Evolutionary conservation across 2,888 invertebrate species (phyloP).

Genomic region (Andricus quercusramuli): DNA sequence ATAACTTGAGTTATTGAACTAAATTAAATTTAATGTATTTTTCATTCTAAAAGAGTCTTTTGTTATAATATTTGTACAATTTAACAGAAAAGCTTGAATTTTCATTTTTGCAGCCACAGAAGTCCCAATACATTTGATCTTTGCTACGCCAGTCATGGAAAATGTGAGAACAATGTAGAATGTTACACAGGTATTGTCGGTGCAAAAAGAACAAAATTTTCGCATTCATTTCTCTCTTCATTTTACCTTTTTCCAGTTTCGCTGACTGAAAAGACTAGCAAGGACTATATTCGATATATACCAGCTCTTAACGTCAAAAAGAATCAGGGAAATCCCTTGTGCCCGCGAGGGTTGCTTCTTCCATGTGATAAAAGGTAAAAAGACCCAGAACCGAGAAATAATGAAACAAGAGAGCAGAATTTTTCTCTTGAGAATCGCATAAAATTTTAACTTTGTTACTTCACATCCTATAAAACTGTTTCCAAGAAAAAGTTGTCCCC

Average conservation of each 20-base stretch:
- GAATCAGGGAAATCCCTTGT: constrained; percentile 17
- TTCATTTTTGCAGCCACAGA: too few species aligned
- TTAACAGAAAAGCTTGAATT: too few species aligned
- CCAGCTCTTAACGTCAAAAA: constrained; percentile 26
- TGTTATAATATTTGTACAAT: too few species aligned
- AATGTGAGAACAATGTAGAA: constrained; percentile 1
- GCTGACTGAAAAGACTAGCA: constrained; percentile 1
- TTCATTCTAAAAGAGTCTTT: too few species aligned
- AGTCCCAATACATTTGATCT: not conserved
- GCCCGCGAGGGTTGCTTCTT: constrained; percentile 16
- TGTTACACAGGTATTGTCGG: not conserved
- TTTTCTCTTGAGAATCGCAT: not conserved
- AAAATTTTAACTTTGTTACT: not conserved
- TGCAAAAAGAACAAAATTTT: constrained; percentile 27
- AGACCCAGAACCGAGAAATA: constrained; percentile 4
- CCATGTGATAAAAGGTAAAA: constrained; percentile 20
- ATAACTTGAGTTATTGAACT: too few species aligned
- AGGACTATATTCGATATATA: constrained; percentile 32
- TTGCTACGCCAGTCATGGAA: not conserved
- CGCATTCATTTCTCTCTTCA: constrained; percentile 41
- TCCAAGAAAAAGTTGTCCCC: too few species aligned
- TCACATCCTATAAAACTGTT: too few species aligned
- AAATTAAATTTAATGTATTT: too few species aligned
- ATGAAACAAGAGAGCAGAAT: constrained; percentile 24
- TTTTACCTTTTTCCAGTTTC: constrained; percentile 30